These are phyloP conservation scores for Salvelinus namaycush DNA, from an alignment of 2,113 vertebrate species.

Conservation along the genomic window DNA sequence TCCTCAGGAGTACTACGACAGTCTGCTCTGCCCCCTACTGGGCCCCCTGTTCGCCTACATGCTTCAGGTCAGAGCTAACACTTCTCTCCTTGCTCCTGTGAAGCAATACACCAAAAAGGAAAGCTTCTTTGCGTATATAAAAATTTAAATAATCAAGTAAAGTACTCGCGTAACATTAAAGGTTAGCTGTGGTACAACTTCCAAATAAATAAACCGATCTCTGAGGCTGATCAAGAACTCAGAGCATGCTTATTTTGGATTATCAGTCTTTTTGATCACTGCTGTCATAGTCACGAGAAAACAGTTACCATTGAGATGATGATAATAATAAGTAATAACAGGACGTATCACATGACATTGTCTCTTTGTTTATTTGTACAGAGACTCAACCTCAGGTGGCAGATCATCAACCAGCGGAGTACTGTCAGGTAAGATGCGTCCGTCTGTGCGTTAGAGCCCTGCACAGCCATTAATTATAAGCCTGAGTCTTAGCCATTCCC, in stretches of 20 bases:
- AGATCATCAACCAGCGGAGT: conserved; percentile 88
- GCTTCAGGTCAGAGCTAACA: conserved; percentile 80
- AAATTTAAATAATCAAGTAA: conserved; percentile 1
- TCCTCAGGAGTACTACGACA: conserved; percentile 85
- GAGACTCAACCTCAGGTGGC: conserved; percentile 92
- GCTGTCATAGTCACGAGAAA: too few relatives aligned
- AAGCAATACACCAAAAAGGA: not conserved
- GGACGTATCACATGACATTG: too few relatives aligned
- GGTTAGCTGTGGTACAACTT: too few relatives aligned
- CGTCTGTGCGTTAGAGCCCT: not conserved
- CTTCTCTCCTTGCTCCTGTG: not conserved
- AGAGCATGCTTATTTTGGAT: too few relatives aligned
- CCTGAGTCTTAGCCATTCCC: too few relatives aligned
- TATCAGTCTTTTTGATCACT: too few relatives aligned
- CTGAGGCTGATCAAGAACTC: too few relatives aligned
- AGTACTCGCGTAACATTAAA: too few relatives aligned
- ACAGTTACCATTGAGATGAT: too few relatives aligned
- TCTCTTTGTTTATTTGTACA: conserved; percentile 55
- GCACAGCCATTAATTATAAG: too few relatives aligned
- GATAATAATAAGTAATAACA: too few relatives aligned
- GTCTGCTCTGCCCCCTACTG: conserved; percentile 87
- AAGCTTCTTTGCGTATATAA: not conserved
- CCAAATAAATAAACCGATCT: too few relatives aligned
- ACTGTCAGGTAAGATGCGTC: conserved; percentile 79
- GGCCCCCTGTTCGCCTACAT: conserved; percentile 89